Evolutionary conservation across 2,113 vertebrate genomes (phyloP), one percentile per base, ranked within the genome.

Genomic region (Peromyscus leucopus): DNA sequence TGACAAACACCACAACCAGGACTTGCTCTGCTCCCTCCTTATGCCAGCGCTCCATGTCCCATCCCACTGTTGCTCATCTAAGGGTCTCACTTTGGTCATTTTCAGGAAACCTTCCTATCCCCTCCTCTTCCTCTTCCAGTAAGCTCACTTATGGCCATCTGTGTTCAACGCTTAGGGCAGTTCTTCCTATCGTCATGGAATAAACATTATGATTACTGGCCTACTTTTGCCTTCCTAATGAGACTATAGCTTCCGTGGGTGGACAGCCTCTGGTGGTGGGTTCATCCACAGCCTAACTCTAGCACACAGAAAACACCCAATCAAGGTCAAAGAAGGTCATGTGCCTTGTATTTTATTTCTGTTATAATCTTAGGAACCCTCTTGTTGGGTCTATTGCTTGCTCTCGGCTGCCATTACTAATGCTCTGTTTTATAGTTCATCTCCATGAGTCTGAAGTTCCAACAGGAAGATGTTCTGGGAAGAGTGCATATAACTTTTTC

Each of bases 401-500:
- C 31, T 82, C 42, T 86, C 89, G 17, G 26, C 31, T 93, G 78
- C 39, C 1, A 36, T 92, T 83, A 51, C 55, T 39, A 42, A 12
- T 17, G 33, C 33, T 65, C 65, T 59, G 39, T 83, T 93, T 90
- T 74, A 55, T 55, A 87, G 69, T 83, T 95, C 39, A 42, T 48
- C 39, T 96, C 63, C n/a, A 9, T 78, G 39, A 92, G 0, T 92
- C 95, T 90, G 61, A 74, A 92, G 10, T n/a, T 88, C 42, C 48
- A 39, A n/a, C 13, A 36, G 59, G 69, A 80, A 63, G 59, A 42
- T 86, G 61, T 78, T 72, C 75, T 48, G 91, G 33, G 2, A 12
- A 48, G 4, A 6, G 3, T 72, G 76, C 55, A 48, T 28, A 0
- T n/a, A 36, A 36, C 10, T 82, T 96, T 90, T 74, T 92, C 59